These are phyloP conservation scores for Rhinella marina DNA, from an alignment of 2,797 vertebrate genomes.

Conservation along the genomic window DNA sequence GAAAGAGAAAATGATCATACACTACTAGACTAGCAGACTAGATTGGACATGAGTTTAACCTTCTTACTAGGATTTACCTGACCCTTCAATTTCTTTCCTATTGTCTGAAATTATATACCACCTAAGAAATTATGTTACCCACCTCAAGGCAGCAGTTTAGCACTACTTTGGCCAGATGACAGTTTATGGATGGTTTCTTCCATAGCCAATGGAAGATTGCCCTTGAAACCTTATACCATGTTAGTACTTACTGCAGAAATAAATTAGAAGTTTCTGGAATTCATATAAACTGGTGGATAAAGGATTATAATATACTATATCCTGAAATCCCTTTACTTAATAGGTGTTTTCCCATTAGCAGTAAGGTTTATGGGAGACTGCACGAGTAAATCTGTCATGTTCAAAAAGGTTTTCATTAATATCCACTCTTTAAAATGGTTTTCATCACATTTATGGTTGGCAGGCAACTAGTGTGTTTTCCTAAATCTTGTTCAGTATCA, in stretches of 20 bases:
- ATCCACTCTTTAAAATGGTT: conserved; percentile 67
- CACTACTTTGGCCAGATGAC: conserved; percentile 19
- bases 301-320: conserved; percentile 72
- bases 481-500: conserved; percentile 65
- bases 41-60: background rate
- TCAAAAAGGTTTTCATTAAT: conserved; percentile 75
- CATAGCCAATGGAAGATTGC: conserved; percentile 68
- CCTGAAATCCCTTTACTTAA: conserved; percentile 77
- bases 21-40: background rate
- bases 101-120: background rate
- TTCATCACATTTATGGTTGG: conserved; percentile 72
- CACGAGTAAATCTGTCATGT: conserved; percentile 77
- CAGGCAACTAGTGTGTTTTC: conserved; percentile 68
- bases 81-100: background rate
- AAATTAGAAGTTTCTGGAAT: conserved; percentile 70
- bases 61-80: background rate
- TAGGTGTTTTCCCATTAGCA: conserved; percentile 77
- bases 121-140: background rate
- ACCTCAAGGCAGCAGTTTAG: conserved; percentile 3
- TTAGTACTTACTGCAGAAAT: conserved; percentile 68
- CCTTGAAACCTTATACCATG: conserved; percentile 75
- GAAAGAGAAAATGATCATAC: background rate
- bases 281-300: conserved; percentile 75
- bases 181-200: conserved; percentile 65
- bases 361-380: conserved; percentile 75